Conservation (phyloP, 1,140 invertebrate genomes). For the Monochamus saltuarius region DNA sequence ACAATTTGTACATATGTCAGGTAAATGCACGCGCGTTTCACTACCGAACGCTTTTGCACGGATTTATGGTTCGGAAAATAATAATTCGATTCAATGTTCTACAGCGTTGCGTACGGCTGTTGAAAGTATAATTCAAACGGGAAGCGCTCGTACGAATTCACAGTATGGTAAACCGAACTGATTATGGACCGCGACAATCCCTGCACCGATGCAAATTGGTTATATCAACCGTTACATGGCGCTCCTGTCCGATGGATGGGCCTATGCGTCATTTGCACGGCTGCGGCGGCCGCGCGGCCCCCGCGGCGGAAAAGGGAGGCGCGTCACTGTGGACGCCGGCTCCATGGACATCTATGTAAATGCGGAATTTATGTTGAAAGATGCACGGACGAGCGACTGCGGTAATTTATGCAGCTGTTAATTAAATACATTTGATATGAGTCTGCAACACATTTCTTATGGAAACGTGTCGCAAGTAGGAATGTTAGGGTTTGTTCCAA, state of each 20-base stretch:
- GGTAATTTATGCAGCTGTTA: too few species aligned
- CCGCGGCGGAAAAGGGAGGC: too few species aligned
- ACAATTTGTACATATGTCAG: too few species aligned
- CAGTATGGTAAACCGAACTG: constrained; percentile 9
- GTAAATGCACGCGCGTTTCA: too few species aligned
- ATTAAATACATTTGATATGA: too few species aligned
- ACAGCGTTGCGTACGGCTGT: constrained; percentile 3
- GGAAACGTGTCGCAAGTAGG: too few species aligned
- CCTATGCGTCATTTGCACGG: not conserved
- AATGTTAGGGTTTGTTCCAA: too few species aligned
- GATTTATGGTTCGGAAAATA: constrained; percentile 8
- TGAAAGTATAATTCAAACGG: constrained; percentile 9
- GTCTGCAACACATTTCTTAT: too few species aligned
- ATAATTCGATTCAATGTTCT: constrained; percentile 14
- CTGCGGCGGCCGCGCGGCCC: not conserved
- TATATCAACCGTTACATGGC: constrained; percentile 9
- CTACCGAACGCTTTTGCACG: not conserved
- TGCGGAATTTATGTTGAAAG: too few species aligned
- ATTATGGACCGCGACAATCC: constrained; percentile 10
- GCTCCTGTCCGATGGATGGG: constrained; percentile 1
- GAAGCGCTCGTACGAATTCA: constrained; percentile 9
- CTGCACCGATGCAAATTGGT: constrained; percentile 11
- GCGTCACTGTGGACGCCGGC: too few species aligned
- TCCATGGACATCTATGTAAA: too few species aligned
- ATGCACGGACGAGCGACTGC: too few species aligned